Conservation (phyloP, 2,797 vertebrate species). For the Sebastes miniatus region DNA sequence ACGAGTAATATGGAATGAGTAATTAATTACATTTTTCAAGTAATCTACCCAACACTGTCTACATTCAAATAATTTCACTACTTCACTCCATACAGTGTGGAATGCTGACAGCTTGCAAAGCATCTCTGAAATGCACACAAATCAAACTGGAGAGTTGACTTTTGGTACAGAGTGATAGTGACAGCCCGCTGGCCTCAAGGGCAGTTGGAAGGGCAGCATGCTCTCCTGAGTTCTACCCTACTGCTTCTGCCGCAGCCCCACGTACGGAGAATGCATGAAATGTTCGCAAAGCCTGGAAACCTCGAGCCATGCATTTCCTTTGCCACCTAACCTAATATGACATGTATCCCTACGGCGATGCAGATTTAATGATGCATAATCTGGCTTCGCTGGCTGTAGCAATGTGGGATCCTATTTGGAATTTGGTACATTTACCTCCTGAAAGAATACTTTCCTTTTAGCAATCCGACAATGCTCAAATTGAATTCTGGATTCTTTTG, state of each 20-base stretch:
- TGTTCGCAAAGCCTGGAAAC: slow-evolving; percentile 60
- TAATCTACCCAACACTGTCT: neutral
- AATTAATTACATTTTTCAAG: neutral
- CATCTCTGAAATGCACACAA: slow-evolving; percentile 49
- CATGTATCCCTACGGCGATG: slow-evolving; percentile 71
- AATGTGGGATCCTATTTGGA: slow-evolving; percentile 74
- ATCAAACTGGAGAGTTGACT: slow-evolving; percentile 53
- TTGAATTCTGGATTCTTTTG: slow-evolving; percentile 75
- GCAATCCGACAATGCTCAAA: slow-evolving; percentile 78
- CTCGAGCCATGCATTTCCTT: slow-evolving; percentile 59
- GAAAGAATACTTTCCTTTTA: slow-evolving; percentile 74
- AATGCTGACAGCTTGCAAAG: slow-evolving; percentile 25
- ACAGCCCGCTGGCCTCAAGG: slow-evolving; percentile 61
- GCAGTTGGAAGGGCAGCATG: slow-evolving; percentile 58
- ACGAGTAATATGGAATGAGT: neutral
- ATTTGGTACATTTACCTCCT: slow-evolving; percentile 68
- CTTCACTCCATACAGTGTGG: neutral
- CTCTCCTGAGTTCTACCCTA: slow-evolving; percentile 59
- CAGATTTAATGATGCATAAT: slow-evolving; percentile 73
- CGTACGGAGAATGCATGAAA: slow-evolving; percentile 61
- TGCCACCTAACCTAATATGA: slow-evolving; percentile 70
- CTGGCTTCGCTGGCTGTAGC: slow-evolving; percentile 62
- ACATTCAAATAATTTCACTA: neutral
- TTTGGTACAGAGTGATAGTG: slow-evolving; percentile 63
- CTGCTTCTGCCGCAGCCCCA: slow-evolving; percentile 52